These are phyloP conservation scores for Magallana ariakensis DNA, from an alignment of 1,140 invertebrate genomes.

Conservation along the genomic window DNA sequence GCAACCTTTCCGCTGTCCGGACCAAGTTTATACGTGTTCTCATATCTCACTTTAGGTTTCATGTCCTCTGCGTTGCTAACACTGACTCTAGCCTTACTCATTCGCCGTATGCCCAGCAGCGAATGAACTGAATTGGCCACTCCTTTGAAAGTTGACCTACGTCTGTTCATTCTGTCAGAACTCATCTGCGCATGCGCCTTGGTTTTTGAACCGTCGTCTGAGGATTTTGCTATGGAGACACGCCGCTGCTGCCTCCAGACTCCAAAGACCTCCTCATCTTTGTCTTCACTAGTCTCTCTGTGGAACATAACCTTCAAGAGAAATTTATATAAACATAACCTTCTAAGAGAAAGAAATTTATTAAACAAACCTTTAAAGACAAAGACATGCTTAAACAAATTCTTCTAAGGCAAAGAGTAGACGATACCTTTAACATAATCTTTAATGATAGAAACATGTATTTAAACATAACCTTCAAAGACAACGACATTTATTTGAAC, in stretches of 20 bases:
- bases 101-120: constrained; percentile 34
- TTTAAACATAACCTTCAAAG: no score
- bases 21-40: constrained; percentile 64
- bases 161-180: neutral
- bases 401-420: no score
- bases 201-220: constrained; percentile 39
- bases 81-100: constrained; percentile 50
- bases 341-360: neutral
- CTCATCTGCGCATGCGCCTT: neutral
- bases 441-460: no score
- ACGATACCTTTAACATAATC: no score
- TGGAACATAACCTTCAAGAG: constrained; percentile 2
- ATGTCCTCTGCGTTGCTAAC: constrained; percentile 1
- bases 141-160: constrained; percentile 63
- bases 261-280: constrained; percentile 28
- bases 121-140: constrained; percentile 43
- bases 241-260: constrained; percentile 40
- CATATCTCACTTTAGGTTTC: constrained; percentile 54
- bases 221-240: constrained; percentile 41
- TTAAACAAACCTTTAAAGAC: no score
- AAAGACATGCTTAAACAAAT: no score
- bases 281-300: neutral
- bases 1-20: constrained; percentile 57
- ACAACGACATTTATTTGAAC: no score
- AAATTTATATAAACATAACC: neutral